Evolutionary conservation across 2,113 vertebrate genomes (phyloP), one percentile per base, ranked within the genome.

Genomic region (Proteles cristata): DNA sequence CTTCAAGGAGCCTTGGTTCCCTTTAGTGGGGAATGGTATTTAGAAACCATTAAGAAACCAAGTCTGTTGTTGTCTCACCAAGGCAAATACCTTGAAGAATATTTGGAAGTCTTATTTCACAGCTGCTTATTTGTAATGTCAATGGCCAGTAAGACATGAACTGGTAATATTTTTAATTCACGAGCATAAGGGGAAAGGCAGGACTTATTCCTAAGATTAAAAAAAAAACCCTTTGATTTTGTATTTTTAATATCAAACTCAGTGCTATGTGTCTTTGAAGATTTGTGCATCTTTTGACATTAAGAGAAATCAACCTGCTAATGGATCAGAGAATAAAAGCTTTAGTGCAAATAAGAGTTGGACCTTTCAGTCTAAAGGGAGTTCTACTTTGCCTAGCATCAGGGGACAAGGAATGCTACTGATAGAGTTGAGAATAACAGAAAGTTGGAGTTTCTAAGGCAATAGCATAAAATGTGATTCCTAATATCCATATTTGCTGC

Each of bases 281-380:
- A 25, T 91, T 88, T 81, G 39, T 90, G 71, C 11, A 71, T 25
- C 35, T 94, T 91, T 94, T 93, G 79, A 91, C 92, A 86, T 63
- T 63, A 76, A 96, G 80, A 90, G 79, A 82, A 25, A 74, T 23
- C 81, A 90, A 58, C 19, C 31, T 93, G 50, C 31, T 94, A 73
- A 80, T 31, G 35, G 58, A 81, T 94, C 58, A 94, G 81, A 96
- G 91, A 95, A 74, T 80, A 69, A 95, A 93, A 96, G 63, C 71
- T 90, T 97, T 61, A 86, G 89, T 79, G 21, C 61, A 95, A 93
- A 86, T 88, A 68, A 80, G 33, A 86, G 35, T 81, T 88, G 50
- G 10, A 68, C 25, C 31, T 31, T 11, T 11, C 3, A 50, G 3
- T 90, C 35, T 85, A 81, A 96, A 94, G 80, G 93, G 79, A 88